phyloP scores from a whole-genome alignment of 2,113 vertebrate species.

The Tragulus kanchil region DNA sequence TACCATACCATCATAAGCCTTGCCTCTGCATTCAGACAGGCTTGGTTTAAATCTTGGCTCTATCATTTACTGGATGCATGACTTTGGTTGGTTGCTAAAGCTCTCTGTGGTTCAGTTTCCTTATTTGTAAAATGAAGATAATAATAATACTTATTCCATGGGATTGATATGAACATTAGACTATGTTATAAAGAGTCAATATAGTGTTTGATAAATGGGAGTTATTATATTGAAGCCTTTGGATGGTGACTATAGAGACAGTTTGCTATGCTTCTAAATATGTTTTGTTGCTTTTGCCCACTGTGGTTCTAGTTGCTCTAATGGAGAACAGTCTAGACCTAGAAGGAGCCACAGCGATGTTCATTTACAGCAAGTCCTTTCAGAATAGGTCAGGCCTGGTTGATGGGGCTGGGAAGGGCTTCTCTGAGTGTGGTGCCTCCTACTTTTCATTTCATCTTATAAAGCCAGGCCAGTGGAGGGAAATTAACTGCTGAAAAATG shows the following conservation, averaged over 20 bases:
- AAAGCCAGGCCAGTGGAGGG: neutral
- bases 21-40: neutral
- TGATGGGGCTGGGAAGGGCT: neutral
- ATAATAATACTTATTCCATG: neutral
- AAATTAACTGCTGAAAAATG: constrained; percentile 74
- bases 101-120: constrained; percentile 4
- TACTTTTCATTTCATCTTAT: constrained; percentile 44
- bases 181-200: neutral
- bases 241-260: neutral
- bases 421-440: neutral
- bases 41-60: neutral
- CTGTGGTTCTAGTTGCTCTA: constrained; percentile 9
- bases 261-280: neutral
- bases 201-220: neutral
- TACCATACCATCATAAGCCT: neutral
- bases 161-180: neutral
- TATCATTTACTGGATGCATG: neutral
- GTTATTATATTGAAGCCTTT: neutral
- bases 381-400: neutral
- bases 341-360: neutral
- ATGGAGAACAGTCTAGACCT: neutral
- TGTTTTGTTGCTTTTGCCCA: neutral
- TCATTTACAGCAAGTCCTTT: neutral
- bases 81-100: neutral
- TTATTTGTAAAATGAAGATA: constrained; percentile 4